These are phyloP conservation scores for Sebastes wilsoni DNA, from an alignment of 2,797 vertebrate species.

Conservation along the genomic window DNA sequence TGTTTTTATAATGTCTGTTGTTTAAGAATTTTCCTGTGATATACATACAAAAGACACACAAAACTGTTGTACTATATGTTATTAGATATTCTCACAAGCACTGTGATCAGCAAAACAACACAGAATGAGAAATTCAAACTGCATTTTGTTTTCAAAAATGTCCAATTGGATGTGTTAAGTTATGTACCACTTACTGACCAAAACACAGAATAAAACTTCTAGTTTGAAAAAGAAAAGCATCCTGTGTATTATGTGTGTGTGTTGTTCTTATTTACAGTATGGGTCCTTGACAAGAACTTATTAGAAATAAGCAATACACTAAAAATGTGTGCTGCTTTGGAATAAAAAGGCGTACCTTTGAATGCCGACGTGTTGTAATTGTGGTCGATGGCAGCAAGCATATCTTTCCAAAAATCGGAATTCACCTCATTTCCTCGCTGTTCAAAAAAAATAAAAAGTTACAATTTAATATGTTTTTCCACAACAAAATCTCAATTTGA, in stretches of 20 bases:
- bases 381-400: slow-evolving; percentile 92
- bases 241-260: slow-evolving; percentile 21
- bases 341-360: slow-evolving; percentile 86
- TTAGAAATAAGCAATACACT: neutral
- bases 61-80: slow-evolving; percentile 61
- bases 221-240: slow-evolving; percentile 66
- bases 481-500: neutral
- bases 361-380: slow-evolving; percentile 97
- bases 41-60: slow-evolving; percentile 57
- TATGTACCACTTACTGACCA: slow-evolving; percentile 74
- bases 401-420: slow-evolving; percentile 95
- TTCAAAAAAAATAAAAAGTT: slow-evolving; percentile 53
- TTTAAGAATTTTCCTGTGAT: slow-evolving; percentile 68
- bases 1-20: slow-evolving; percentile 72
- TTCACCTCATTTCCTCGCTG: slow-evolving; percentile 88
- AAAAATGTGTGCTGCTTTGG: neutral
- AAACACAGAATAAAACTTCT: slow-evolving; percentile 79
- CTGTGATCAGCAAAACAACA: slow-evolving; percentile 57
- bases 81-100: slow-evolving; percentile 58
- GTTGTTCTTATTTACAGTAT: neutral
- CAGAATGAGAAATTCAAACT: slow-evolving; percentile 59
- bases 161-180: slow-evolving; percentile 70
- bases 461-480: neutral
- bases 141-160: slow-evolving; percentile 55
- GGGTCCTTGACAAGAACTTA: neutral